These are phyloP conservation scores for Uropsilus gracilis DNA, from an alignment of 2,113 vertebrate genomes.

Conservation along the genomic window DNA sequence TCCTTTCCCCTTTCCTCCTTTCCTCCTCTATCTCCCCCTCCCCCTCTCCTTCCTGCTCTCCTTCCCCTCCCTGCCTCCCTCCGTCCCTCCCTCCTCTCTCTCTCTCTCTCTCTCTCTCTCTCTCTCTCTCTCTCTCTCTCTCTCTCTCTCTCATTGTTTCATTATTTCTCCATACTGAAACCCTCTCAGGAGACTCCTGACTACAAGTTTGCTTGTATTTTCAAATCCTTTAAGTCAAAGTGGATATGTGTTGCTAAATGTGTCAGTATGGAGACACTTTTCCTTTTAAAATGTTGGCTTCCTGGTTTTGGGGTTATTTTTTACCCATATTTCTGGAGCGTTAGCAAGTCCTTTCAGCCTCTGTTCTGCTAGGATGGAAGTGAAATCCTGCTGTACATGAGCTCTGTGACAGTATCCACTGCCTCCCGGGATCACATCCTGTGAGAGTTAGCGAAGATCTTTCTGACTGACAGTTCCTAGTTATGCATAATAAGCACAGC, in stretches of 20 bases:
- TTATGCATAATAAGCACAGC: not conserved
- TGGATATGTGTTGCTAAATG: not conserved
- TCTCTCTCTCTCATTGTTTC: not conserved
- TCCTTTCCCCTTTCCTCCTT: too few species aligned
- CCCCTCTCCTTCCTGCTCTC: too few species aligned
- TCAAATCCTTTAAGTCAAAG: not conserved
- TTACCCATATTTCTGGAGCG: conserved; percentile 65
- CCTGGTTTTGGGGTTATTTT: not conserved
- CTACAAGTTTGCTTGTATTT: not conserved
- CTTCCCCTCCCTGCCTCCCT: too few species aligned
- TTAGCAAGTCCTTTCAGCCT: conserved; percentile 62
- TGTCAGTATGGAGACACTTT: not conserved
- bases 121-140: not conserved
- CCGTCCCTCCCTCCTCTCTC: too few species aligned
- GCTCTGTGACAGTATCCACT: conserved; percentile 71
- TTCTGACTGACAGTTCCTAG: not conserved
- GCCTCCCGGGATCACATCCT: conserved; percentile 66
- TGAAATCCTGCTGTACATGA: conserved; percentile 70
- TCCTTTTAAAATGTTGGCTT: not conserved
- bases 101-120: too few species aligned
- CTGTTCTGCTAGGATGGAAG: conserved; percentile 73
- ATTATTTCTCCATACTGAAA: not conserved
- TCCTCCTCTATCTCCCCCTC: too few species aligned
- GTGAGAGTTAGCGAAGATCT: conserved; percentile 37
- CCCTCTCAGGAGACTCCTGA: not conserved